phyloP scores from a whole-genome alignment of 1,140 invertebrate species.

The Musca domestica region DNA sequence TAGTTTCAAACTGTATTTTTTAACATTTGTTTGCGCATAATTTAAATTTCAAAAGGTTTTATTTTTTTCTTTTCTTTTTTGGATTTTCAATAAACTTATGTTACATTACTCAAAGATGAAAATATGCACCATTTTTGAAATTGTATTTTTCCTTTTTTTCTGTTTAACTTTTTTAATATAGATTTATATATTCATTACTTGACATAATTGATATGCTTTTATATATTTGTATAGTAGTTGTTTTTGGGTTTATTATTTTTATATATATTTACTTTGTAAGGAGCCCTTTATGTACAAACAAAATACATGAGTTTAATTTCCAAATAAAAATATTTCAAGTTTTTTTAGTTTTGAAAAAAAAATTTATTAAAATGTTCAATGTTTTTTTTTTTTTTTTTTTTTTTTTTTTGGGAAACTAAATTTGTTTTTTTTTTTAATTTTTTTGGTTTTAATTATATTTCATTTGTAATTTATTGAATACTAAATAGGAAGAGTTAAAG shows the following conservation, averaged over 20 bases:
- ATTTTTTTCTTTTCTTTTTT: slow-evolving; percentile 5
- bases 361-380: neutral
- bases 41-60: neutral
- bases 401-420: neutral
- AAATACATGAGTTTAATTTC: too few relatives aligned
- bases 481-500: too few relatives aligned
- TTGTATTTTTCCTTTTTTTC: too few relatives aligned
- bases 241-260: neutral
- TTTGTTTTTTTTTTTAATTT: too few relatives aligned
- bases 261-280: neutral
- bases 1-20: neutral
- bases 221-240: neutral
- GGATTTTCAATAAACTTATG: slow-evolving; percentile 4
- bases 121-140: slow-evolving; percentile 14
- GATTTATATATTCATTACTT: neutral
- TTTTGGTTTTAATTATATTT: too few relatives aligned
- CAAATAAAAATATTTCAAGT: neutral
- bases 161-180: neutral
- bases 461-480: too few relatives aligned
- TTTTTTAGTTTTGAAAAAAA: neutral
- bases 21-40: neutral
- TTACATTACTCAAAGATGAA: neutral
- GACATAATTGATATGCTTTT: slow-evolving; percentile 12
- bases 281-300: neutral
- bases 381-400: neutral